Conservation (phyloP, 2,113 vertebrate species). For the Eptatretus burgeri region DNA sequence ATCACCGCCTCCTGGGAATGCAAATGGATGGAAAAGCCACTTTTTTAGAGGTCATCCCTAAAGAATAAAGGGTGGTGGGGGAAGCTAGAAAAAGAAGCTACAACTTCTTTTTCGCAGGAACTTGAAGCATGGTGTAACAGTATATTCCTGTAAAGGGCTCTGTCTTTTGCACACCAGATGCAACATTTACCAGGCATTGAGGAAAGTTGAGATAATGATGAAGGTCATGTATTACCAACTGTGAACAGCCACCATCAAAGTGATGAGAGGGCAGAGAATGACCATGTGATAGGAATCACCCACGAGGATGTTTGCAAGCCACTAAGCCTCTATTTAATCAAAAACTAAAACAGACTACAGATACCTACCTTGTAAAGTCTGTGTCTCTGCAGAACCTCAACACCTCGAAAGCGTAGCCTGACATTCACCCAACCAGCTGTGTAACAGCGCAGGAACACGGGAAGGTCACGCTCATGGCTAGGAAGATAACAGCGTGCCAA, state of each 20-base stretch:
- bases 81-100: background rate
- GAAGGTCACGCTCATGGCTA: constrained; percentile 34
- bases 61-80: background rate
- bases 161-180: background rate
- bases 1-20: constrained; percentile 34
- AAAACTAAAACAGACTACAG: background rate
- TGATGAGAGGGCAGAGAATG: background rate
- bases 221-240: background rate
- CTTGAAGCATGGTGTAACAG: background rate
- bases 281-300: background rate
- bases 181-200: background rate
- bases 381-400: constrained; percentile 62
- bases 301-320: background rate
- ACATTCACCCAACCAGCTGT: constrained; percentile 58
- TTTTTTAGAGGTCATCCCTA: background rate
- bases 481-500: background rate
- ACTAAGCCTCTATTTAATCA: too few relatives aligned
- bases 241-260: background rate
- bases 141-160: background rate
- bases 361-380: constrained; percentile 37
- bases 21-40: background rate
- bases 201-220: background rate
- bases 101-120: background rate
- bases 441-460: constrained; percentile 46
- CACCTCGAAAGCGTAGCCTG: constrained; percentile 38